Evolutionary conservation across 1,140 invertebrate genomes (phyloP).

Genomic region (Drosophila nasuta): DNA sequence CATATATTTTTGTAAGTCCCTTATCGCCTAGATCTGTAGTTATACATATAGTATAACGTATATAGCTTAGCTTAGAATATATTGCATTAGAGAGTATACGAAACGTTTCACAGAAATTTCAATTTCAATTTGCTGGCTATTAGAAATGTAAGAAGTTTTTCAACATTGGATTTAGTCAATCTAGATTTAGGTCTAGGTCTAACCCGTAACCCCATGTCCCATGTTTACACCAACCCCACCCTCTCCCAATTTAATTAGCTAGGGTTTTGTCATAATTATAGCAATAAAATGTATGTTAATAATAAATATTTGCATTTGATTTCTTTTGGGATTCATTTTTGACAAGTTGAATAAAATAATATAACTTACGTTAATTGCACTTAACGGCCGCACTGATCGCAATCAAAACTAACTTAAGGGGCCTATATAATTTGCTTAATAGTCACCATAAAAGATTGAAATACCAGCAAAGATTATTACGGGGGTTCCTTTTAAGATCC

Average conservation of each 20-base stretch:
- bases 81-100: constrained; percentile 70
- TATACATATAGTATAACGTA: constrained; percentile 57
- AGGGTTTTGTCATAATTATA: constrained; percentile 16
- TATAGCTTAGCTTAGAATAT: constrained; percentile 40
- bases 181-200: constrained; percentile 1
- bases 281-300: constrained; percentile 35
- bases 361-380: too few species aligned
- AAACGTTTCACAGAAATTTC: constrained; percentile 76
- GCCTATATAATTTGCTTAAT: too few species aligned
- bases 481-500: too few species aligned
- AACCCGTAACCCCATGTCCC: constrained; percentile 1
- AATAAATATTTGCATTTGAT: neutral
- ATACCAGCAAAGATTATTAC: too few species aligned
- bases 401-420: too few species aligned
- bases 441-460: too few species aligned
- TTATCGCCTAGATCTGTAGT: constrained; percentile 29
- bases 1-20: constrained; percentile 16
- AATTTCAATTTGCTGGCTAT: constrained; percentile 63
- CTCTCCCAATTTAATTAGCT: constrained; percentile 12
- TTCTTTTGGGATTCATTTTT: neutral
- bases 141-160: constrained; percentile 54
- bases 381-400: too few species aligned
- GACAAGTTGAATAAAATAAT: neutral
- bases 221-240: neutral
- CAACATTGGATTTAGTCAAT: constrained; percentile 29